Evolutionary conservation across 2,888 invertebrate species (phyloP).

Genomic region (Petrolisthes cinctipes): DNA sequence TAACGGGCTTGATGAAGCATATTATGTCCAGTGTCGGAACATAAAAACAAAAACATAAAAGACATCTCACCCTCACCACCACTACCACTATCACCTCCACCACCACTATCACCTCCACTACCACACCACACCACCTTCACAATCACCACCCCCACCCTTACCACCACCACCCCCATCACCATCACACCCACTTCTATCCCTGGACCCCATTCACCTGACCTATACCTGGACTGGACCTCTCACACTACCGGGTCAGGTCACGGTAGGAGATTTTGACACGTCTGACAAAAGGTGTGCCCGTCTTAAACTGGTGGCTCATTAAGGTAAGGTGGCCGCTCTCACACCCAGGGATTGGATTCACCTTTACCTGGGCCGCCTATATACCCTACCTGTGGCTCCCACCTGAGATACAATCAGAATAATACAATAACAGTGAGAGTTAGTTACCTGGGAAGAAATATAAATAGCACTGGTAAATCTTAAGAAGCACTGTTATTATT

Average conservation of each 20-base stretch:
- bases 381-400: no score
- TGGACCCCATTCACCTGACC: background rate
- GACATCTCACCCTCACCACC: no score
- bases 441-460: no score
- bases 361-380: no score
- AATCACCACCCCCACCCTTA: background rate
- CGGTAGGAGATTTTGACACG: conserved; percentile 2
- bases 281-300: background rate
- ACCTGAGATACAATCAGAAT: no score
- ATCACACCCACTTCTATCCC: background rate
- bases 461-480: no score
- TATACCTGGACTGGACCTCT: background rate
- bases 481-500: no score
- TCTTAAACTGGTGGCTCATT: background rate
- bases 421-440: no score
- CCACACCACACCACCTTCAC: background rate
- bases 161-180: background rate
- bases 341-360: background rate
- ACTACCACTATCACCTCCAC: background rate
- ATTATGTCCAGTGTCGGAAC: no score
- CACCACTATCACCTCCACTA: background rate
- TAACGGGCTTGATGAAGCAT: no score
- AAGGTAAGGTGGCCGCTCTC: background rate
- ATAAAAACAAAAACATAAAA: no score
- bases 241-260: background rate